These are phyloP conservation scores for Pteria penguin DNA, from an alignment of 2,888 invertebrate genomes.

Conservation along the genomic window DNA sequence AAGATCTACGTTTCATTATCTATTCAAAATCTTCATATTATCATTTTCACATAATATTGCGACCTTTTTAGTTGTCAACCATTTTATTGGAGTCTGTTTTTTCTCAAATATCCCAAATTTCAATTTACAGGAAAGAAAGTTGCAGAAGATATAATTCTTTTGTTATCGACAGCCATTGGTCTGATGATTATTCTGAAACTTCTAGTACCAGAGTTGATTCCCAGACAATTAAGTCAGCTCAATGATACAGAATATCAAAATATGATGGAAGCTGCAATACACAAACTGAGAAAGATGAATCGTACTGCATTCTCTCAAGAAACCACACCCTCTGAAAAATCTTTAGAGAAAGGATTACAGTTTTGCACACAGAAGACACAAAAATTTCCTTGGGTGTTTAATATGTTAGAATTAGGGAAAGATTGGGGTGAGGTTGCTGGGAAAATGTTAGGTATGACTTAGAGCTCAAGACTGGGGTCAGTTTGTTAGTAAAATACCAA, in stretches of 20 bases:
- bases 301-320: background rate
- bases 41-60: too few species aligned
- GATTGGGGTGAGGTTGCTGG: constrained; percentile 31
- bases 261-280: background rate
- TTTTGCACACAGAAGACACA: constrained; percentile 18
- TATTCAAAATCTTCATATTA: too few species aligned
- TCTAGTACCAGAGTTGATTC: constrained; percentile 32
- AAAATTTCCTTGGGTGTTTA: constrained; percentile 17
- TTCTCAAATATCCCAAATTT: background rate
- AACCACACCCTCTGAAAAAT: background rate
- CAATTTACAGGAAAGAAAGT: constrained; percentile 20
- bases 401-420: constrained; percentile 32
- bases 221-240: background rate
- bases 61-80: too few species aligned
- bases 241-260: background rate
- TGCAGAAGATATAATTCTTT: constrained; percentile 16
- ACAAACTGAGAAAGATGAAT: constrained; percentile 11
- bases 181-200: constrained; percentile 26
- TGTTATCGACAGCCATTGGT: constrained; percentile 23
- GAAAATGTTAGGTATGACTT: constrained; percentile 30
- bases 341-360: background rate
- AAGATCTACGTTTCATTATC: too few species aligned
- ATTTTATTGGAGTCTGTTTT: too few species aligned
- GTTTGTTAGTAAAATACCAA: too few species aligned
- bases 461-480: too few species aligned